Evolutionary conservation across 2,113 vertebrate species (phyloP).

Genomic region (Lichenostomus cassidix): DNA sequence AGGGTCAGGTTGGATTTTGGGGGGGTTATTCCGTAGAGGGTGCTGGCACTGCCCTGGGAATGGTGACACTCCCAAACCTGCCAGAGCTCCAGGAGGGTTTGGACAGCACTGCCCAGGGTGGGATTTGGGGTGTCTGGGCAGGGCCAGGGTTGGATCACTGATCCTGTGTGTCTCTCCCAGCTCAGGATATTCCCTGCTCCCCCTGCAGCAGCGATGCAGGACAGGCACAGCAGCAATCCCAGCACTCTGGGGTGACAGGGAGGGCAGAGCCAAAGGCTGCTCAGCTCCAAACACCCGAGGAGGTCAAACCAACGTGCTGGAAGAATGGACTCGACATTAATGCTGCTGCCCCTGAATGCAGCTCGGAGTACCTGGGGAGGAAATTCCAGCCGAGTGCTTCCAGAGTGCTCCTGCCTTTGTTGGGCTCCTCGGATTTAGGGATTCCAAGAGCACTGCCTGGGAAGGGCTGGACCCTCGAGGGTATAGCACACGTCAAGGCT

Average conservation of each 20-base stretch:
- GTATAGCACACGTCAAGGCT: neutral
- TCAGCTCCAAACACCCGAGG: rapidly evolving
- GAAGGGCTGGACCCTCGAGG: neutral
- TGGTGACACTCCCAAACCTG: neutral
- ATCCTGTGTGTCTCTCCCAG: neutral
- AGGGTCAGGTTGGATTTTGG: rapidly evolving
- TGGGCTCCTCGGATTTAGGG: neutral
- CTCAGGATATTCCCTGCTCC: neutral
- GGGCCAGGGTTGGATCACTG: neutral
- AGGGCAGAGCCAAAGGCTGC: neutral
- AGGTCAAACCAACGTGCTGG: neutral
- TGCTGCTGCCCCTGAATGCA: neutral
- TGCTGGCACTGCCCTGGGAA: neutral
- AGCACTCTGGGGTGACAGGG: neutral
- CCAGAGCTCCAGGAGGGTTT: neutral
- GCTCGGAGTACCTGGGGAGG: neutral
- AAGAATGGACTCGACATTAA: neutral
- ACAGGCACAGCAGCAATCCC: rapidly evolving
- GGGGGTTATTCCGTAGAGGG: neutral
- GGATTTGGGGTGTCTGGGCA: neutral
- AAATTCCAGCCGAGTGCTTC: neutral
- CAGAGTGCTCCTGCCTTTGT: neutral
- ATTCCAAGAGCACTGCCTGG: neutral
- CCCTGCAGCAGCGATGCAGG: rapidly evolving
- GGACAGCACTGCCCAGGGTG: rapidly evolving